phyloP scores from a whole-genome alignment of 1,140 invertebrate species.

The Chymomyza costata region DNA sequence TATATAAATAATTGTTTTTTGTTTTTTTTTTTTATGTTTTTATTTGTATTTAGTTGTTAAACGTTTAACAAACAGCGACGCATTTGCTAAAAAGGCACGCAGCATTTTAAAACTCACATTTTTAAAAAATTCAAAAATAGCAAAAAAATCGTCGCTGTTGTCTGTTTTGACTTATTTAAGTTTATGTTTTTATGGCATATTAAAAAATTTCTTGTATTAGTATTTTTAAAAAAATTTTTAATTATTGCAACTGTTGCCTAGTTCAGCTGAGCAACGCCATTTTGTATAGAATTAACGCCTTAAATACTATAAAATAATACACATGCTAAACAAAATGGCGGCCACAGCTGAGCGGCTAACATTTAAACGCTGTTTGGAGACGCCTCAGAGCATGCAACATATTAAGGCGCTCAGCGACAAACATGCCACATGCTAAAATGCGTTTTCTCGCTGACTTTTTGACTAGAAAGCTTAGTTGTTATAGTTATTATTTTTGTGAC shows the following conservation, averaged over 20 bases:
- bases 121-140: conserved; percentile 70
- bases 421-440: not conserved
- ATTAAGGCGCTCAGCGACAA: not conserved
- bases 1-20: conserved; percentile 5
- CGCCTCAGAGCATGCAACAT: too few relatives aligned
- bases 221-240: too few relatives aligned
- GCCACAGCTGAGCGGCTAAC: not conserved
- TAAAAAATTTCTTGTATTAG: too few relatives aligned
- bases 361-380: too few relatives aligned
- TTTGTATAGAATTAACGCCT: conserved; percentile 50
- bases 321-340: conserved; percentile 19
- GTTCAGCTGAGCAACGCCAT: conserved; percentile 5
- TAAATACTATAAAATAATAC: conserved; percentile 65
- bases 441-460: conserved; percentile 17
- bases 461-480: conserved; percentile 63
- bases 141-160: conserved; percentile 38
- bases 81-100: conserved; percentile 72
- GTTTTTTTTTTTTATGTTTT: conserved; percentile 7
- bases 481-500: conserved; percentile 38
- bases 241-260: conserved; percentile 11
- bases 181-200: not conserved
- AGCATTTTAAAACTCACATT: conserved; percentile 72
- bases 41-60: conserved; percentile 6
- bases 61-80: conserved; percentile 29
- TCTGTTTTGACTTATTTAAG: not conserved